phyloP scores from a whole-genome alignment of 2,888 invertebrate genomes.

The Gastracanthus pulcherrimus region DNA sequence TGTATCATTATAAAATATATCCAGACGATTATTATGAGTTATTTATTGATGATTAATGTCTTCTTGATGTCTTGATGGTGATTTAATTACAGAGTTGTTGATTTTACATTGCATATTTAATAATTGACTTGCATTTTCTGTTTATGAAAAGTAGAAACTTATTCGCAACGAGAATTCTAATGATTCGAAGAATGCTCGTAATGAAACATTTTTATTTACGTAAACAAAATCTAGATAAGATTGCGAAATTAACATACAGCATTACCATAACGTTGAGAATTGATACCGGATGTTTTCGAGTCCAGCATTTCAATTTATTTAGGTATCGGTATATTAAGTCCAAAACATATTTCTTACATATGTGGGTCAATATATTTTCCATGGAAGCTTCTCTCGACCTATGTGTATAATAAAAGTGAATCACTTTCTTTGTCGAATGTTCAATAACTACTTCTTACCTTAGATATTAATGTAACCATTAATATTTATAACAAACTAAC shows the following conservation, averaged over 20 bases:
- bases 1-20: background rate
- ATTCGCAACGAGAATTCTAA: conserved; percentile 2
- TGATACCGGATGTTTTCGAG: conserved; percentile 36
- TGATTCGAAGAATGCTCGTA: background rate
- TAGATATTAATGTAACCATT: background rate
- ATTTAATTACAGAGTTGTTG: conserved; percentile 22
- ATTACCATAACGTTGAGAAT: conserved; percentile 22
- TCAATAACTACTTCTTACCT: conserved; percentile 5
- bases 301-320: background rate
- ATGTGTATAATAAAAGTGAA: background rate
- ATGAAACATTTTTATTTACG: conserved; percentile 20
- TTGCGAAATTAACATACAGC: background rate
- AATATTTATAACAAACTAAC: background rate
- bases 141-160: too few relatives aligned
- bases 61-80: background rate
- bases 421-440: conserved; percentile 16
- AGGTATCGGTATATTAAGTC: background rate
- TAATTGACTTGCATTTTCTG: background rate
- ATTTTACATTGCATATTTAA: conserved; percentile 31
- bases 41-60: conserved; percentile 26
- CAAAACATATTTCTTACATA: conserved; percentile 1
- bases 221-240: conserved; percentile 39
- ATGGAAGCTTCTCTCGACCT: background rate
- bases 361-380: background rate
- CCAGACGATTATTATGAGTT: background rate